Conservation (phyloP, 2,888 invertebrate genomes). For the Pheosia gnoma region DNA sequence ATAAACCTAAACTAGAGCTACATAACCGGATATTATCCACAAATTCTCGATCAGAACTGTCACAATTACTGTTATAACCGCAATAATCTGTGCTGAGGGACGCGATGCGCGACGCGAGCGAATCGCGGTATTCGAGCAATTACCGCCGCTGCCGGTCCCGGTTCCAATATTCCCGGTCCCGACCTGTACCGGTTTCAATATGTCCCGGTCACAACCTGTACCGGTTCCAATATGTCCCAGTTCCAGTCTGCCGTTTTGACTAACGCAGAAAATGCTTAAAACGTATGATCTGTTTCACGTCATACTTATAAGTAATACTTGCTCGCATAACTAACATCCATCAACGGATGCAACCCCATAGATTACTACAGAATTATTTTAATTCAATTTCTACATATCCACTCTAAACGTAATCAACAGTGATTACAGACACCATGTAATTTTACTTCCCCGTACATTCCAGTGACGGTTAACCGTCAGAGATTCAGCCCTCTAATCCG, state of each 20-base stretch:
- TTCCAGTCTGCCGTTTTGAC: background rate
- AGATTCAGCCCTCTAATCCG: background rate
- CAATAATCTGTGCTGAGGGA: slow-evolving; percentile 3
- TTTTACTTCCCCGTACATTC: background rate
- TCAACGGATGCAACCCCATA: no score
- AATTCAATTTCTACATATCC: no score
- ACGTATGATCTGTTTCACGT: background rate
- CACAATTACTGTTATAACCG: slow-evolving; percentile 1
- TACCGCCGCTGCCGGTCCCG: background rate
- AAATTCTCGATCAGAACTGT: slow-evolving; percentile 3
- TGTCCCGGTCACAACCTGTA: no score
- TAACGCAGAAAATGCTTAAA: background rate
- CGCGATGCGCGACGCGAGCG: background rate
- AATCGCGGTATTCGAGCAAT: slow-evolving; percentile 2
- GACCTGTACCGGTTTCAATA: no score
- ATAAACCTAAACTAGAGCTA: background rate
- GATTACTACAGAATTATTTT: no score
- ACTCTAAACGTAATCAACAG: no score
- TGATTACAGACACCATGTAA: background rate
- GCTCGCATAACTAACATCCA: no score
- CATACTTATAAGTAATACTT: background rate
- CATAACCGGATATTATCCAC: background rate
- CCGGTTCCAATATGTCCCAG: background rate
- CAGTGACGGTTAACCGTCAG: background rate
- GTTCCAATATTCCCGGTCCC: no score